Conservation (phyloP, 1,140 invertebrate genomes). For the Ridgeia piscesae region DNA sequence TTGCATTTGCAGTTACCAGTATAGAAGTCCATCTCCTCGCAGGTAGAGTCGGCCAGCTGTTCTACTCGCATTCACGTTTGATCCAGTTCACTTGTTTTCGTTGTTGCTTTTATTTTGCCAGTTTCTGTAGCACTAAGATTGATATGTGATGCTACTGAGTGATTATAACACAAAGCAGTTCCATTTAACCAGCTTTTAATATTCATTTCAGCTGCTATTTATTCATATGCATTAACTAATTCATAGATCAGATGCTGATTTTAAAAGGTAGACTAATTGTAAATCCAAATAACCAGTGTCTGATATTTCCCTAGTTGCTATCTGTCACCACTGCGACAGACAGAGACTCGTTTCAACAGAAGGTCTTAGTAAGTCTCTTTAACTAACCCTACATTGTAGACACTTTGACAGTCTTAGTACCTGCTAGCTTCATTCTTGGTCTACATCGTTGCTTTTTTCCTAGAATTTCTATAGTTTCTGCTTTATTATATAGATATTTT, state of each 20-base stretch:
- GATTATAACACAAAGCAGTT: background rate
- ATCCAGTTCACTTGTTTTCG: background rate
- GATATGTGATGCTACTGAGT: background rate
- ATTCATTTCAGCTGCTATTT: background rate
- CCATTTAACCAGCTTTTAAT: background rate
- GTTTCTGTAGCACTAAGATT: background rate
- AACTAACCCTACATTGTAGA: background rate
- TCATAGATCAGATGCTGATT: background rate
- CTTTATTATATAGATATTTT: background rate
- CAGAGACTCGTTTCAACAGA: background rate
- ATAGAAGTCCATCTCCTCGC: background rate
- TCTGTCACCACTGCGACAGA: background rate
- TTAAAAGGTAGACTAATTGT: background rate
- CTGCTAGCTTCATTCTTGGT: background rate
- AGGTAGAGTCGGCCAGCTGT: background rate
- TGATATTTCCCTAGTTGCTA: background rate
- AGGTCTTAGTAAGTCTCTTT: background rate
- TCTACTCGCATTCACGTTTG: background rate
- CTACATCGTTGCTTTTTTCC: background rate
- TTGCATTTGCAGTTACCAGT: constrained; percentile 5
- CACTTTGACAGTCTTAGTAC: background rate
- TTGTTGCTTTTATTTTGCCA: background rate
- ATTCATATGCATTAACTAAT: background rate
- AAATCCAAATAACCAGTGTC: background rate
- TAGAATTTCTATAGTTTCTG: background rate